A percentile compares a stretch with the other conserved stretches of the same genome.
Conservation (phyloP, 30 jellyfish, hydroid and myxozoan genomes). For the Cassiopea andromeda region DNA sequence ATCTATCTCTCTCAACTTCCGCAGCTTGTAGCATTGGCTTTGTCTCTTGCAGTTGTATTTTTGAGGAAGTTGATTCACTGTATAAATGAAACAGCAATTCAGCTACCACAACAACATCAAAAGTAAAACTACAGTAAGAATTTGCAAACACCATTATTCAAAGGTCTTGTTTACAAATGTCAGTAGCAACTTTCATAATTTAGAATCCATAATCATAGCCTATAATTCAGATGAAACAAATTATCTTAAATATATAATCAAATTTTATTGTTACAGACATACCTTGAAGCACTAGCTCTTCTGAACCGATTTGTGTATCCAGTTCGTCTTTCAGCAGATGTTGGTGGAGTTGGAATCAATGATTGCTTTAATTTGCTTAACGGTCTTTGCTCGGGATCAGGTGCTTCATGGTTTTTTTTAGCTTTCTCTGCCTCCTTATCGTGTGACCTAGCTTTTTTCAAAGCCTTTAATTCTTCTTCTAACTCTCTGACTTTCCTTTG, state of each 20-base stretch:
- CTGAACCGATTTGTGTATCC: conserved; percentile 46
- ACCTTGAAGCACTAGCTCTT: conserved; percentile 63
- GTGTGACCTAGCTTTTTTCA: conserved; percentile 38
- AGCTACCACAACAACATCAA: not conserved
- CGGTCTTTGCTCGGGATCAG: conserved; percentile 34
- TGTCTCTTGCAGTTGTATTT: conserved; percentile 74
- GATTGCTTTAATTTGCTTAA: conserved; percentile 44
- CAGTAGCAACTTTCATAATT: too few relatives aligned
- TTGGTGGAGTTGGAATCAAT: conserved; percentile 85
- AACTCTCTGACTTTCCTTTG: conserved; percentile 77
- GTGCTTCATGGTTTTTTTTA: not conserved
- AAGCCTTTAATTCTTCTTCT: conserved; percentile 76
- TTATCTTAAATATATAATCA: too few relatives aligned
- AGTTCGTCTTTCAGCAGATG: conserved; percentile 60
- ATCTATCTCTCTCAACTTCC: conserved; percentile 86
- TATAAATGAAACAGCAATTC: not conserved
- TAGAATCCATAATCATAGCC: too few relatives aligned
- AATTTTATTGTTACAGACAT: not conserved
- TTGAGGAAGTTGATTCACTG: conserved; percentile 41
- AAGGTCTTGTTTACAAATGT: too few relatives aligned
- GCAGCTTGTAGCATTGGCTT: conserved; percentile 75
- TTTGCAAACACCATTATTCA: too few relatives aligned
- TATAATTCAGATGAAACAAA: too few relatives aligned
- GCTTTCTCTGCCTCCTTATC: conserved; percentile 20
- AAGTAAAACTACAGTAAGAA: not conserved